These are phyloP conservation scores for Oxycera nigricornis DNA, from an alignment of 2,888 invertebrate species.

Conservation along the genomic window DNA sequence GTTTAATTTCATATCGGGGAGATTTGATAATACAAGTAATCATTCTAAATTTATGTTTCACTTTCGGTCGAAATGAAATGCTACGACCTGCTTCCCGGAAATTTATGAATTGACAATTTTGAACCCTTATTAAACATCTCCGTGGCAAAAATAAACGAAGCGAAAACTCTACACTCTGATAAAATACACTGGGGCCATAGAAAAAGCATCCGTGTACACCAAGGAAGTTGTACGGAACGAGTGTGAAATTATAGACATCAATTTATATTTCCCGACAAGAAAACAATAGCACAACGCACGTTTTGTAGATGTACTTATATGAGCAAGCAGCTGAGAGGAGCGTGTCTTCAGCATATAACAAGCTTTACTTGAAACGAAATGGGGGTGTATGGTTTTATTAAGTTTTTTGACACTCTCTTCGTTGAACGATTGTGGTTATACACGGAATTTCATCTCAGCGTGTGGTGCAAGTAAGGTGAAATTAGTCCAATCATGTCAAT, in stretches of 20 bases:
- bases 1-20: too few relatives aligned
- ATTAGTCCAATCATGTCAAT: constrained; percentile 37
- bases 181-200: too few relatives aligned
- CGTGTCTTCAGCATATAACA: background rate
- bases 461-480: constrained; percentile 15
- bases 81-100: background rate
- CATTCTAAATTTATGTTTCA: too few relatives aligned
- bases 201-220: background rate
- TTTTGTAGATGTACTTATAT: constrained; percentile 7
- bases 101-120: background rate
- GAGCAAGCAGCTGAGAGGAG: background rate
- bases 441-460: constrained; percentile 2
- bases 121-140: too few relatives aligned
- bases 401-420: constrained; percentile 46
- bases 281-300: constrained; percentile 4
- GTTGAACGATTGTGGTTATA: constrained; percentile 37
- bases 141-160: too few relatives aligned
- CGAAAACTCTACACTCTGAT: too few relatives aligned
- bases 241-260: constrained; percentile 31
- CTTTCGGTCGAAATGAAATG: background rate
- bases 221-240: background rate
- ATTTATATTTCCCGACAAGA: constrained; percentile 32
- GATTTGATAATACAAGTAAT: too few relatives aligned
- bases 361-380: background rate
- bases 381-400: constrained; percentile 45